Evolutionary conservation across 1,140 invertebrate genomes (phyloP), one percentile per base, ranked within the genome.

Genomic region (Bombus superbus): DNA sequence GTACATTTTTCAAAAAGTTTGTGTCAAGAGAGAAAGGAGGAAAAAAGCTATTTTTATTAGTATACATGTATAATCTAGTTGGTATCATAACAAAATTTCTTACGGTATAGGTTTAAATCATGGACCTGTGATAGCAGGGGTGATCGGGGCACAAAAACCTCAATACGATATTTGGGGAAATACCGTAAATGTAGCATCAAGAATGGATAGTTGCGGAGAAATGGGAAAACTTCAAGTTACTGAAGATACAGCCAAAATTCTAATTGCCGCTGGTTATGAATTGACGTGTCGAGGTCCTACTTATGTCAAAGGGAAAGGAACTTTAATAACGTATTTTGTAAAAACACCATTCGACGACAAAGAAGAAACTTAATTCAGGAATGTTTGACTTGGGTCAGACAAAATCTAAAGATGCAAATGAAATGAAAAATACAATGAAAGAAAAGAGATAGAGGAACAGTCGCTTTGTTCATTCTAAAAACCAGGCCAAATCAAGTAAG

Each of bases 141-240:
- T 99, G 22, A 98, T 99, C 40, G 99, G 99, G 1, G 98, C 98
- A 0, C 98, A 99, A 93, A 99, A 99, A 93, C 99, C 99, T 0
- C 98, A 99, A 92, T 99, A 99, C 95, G 99, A 99, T 91, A 99
- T 98, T 90, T 99, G 99, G 99, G 98, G 99, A 6, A 99, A 99
- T 94, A 99, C 99, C 0, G 99, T 99, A 1, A 99, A 99, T 94
- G 98, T 99, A 11, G 97, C 97, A 2, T 99, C 98, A 15, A 95
- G 99, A 47, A 99, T 99, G 99, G 99, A 99, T 93, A 99, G 98
- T 88, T 99, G 98, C 85, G 99, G 99, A 0, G 96, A 98, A 88
- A 98, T 98, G 96, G 98, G 98, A 42, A 96, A 97, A 53, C 97
- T 98, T 92, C 98, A 98, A 96, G 98, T 98, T 8, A 99, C 98